Percentiles rank a stretch among this genome's conserved stretches.
phyloP scores from a whole-genome alignment of 2,888 invertebrate genomes.

The Rhopalosiphum nymphaeae region DNA sequence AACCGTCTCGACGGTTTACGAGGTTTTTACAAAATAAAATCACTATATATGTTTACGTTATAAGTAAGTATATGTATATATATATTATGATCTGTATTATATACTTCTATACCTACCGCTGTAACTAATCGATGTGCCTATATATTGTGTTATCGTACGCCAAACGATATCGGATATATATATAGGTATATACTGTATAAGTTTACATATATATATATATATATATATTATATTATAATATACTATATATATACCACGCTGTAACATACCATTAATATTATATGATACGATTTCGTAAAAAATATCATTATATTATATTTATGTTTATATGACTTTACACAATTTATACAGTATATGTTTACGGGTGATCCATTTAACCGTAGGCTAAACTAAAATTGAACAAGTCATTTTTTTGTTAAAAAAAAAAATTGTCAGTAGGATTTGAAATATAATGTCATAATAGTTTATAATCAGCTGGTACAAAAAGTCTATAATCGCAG shows the following conservation, averaged over 20 bases:
- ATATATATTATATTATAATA: not conserved
- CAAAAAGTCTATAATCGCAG: not conserved
- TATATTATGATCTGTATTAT: not conserved
- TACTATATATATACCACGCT: not conserved
- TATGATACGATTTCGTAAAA: not conserved
- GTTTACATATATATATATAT: no score
- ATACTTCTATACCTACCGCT: not conserved
- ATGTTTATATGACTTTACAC: not conserved
- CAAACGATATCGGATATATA: not conserved
- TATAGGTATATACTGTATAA: no score
- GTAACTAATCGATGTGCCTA: not conserved
- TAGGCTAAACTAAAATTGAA: not conserved
- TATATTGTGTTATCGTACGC: not conserved
- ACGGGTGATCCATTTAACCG: not conserved
- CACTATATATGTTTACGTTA: not conserved
- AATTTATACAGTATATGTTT: not conserved
- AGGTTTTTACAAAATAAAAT: constrained; percentile 21
- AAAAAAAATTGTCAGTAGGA: not conserved
- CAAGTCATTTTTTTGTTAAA: not conserved
- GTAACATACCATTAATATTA: constrained; percentile 2
- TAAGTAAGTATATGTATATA: not conserved
- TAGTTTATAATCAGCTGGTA: not conserved
- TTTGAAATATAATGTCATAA: not conserved
- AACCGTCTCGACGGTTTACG: not conserved
- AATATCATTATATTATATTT: not conserved